Evolutionary conservation across 2,113 vertebrate genomes (phyloP).

Genomic region (Corapipo altera): DNA sequence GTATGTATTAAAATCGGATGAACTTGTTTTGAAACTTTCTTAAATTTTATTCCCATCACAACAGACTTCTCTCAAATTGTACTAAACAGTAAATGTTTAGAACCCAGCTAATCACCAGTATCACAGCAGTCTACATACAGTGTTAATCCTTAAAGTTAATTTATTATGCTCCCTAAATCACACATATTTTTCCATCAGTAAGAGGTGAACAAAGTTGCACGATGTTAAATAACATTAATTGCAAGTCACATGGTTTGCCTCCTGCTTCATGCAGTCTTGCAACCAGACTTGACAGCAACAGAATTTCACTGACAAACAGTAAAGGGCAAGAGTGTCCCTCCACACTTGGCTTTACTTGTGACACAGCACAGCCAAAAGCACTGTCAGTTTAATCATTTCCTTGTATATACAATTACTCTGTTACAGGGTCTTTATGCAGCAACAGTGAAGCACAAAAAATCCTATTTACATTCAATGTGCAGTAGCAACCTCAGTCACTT

Average conservation of each 20-base stretch:
- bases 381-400: not conserved
- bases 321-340: not conserved
- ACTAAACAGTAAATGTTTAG: fast-evolving
- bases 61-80: not conserved
- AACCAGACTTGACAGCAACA: not conserved
- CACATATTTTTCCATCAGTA: not conserved
- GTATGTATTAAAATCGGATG: not conserved
- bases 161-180: not conserved
- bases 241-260: not conserved
- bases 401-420: not conserved
- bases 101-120: not conserved
- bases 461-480: not conserved
- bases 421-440: fast-evolving
- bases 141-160: not conserved
- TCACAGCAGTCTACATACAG: not conserved
- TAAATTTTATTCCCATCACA: not conserved
- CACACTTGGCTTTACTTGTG: not conserved
- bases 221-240: not conserved
- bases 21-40: not conserved
- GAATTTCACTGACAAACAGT: not conserved
- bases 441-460: not conserved
- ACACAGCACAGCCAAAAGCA: not conserved
- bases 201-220: not conserved
- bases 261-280: not conserved
- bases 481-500: not conserved